Percentiles rank a stretch among this genome's conserved stretches.
Evolutionary conservation across 2,113 vertebrate species (phyloP).

Genomic region (Trematocara marginatum): DNA sequence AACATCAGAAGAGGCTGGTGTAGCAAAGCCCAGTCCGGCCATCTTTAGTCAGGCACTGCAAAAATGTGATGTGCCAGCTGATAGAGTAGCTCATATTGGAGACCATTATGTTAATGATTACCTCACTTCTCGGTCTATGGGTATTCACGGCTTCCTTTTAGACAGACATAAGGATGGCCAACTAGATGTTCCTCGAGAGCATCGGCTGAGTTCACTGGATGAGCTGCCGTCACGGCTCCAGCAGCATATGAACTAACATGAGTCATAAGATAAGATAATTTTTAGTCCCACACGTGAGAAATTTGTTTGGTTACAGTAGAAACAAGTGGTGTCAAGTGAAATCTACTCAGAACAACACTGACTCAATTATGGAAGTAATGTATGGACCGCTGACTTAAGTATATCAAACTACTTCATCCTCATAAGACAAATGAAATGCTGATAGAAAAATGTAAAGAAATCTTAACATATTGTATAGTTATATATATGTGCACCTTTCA

Average conservation of each 20-base stretch:
- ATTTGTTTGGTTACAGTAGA: neutral
- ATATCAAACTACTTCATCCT: neutral
- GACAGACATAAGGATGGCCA: slow-evolving; percentile 12
- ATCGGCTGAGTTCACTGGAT: slow-evolving; percentile 62
- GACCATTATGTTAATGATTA: slow-evolving; percentile 86
- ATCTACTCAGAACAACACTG: neutral
- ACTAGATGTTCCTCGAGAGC: slow-evolving; percentile 50
- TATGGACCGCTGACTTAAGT: neutral
- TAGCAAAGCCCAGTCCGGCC: slow-evolving; percentile 77
- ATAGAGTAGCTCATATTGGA: slow-evolving; percentile 78
- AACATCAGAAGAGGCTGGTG: slow-evolving; percentile 80
- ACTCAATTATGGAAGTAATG: neutral
- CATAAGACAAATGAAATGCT: neutral
- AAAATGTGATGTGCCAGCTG: slow-evolving; percentile 57
- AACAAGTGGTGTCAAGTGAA: neutral
- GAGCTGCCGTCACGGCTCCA: slow-evolving; percentile 61
- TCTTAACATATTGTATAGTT: neutral
- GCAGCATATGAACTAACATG: slow-evolving; percentile 19
- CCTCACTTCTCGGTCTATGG: slow-evolving; percentile 72
- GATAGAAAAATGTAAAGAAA: neutral
- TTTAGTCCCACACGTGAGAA: neutral
- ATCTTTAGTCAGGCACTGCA: slow-evolving; percentile 81
- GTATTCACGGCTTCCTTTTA: slow-evolving; percentile 83
- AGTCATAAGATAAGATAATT: neutral
- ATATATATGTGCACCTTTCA: neutral